Evolutionary conservation across 37 sponge, comb jelly and placozoan species (phyloP), one percentile per base, ranked within the genome.

Genomic region (Beroe ovata): DNA sequence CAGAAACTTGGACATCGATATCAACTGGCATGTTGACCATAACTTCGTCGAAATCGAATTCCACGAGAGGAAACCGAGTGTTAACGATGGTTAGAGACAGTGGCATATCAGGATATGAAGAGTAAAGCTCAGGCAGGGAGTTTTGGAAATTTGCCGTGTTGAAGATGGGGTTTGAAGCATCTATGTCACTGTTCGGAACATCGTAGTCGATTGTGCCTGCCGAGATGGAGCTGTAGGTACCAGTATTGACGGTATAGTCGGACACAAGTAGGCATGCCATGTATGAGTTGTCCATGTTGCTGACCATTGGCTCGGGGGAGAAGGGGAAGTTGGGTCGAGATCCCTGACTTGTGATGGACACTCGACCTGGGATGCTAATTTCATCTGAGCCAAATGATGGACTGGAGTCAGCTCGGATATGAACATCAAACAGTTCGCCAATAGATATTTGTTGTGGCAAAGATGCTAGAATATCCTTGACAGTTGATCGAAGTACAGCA

Each of bases 191-290:
- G 84, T 40, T 77, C 26, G 84, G 84, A 1, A 41, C 54, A 6
- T 33, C 20, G 19, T 77, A 30, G 0, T 23, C 38, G 22, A 77
- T 38, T 54, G 18, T 38, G 3, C 84, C 84, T 21, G 84, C 84
- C 1, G 42, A 0, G 84, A 77, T 42, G 21, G 84, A 25, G 1
- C 18, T 35, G 54, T 42, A 77, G 54, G 36, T 77, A 26, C 36
- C 84, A 3, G 84, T 77, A 29, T 77, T 77, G 84, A 77, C 36
- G 8, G 84, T 77, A 54, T 77, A 77, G 54, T 77, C 84, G 11
- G 84, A 77, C 8, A 77, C 28, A 1, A 77, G 84, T 42, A 77
- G 4, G 29, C 84, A 77, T 25, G 26, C 41, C 84, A 77, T 77
- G 47, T 36, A 36, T 16, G 36, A 21, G 0, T 25, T 0, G 25